These are phyloP conservation scores for Heteropelma amictum DNA, from an alignment of 2,888 invertebrate genomes.

Conservation along the genomic window DNA sequence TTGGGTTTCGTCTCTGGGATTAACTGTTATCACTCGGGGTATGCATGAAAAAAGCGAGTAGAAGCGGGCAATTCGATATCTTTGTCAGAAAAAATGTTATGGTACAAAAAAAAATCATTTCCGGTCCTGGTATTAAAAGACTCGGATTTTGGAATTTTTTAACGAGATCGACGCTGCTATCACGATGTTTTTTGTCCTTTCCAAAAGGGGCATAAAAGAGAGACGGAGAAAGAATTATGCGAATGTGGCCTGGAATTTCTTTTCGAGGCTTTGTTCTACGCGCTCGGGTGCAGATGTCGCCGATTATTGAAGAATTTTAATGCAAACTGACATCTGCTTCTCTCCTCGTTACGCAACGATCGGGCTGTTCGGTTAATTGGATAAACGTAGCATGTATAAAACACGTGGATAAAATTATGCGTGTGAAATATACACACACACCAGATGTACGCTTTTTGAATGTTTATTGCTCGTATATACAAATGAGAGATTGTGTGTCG, in stretches of 20 bases:
- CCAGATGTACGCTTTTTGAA: not conserved
- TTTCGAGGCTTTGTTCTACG: too few species aligned
- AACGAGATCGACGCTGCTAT: too few species aligned
- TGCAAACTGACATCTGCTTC: constrained; percentile 16
- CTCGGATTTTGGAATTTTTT: too few species aligned
- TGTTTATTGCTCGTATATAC: not conserved
- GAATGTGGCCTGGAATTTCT: too few species aligned
- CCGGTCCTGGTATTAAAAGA: too few species aligned
- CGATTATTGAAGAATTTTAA: constrained; percentile 23
- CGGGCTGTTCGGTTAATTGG: constrained; percentile 21
- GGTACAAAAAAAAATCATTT: too few species aligned
- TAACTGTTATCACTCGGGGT: not conserved
- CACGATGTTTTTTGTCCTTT: too few species aligned
- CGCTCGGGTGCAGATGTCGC: not conserved
- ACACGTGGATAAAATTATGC: constrained; percentile 18
- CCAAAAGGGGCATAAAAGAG: too few species aligned
- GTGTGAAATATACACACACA: not conserved
- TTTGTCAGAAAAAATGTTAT: too few species aligned
- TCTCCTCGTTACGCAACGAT: constrained; percentile 20
- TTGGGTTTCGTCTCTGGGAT: constrained; percentile 17
- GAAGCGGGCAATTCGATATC: not conserved
- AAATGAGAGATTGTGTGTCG: not conserved
- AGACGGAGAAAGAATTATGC: too few species aligned
- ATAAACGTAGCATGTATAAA: constrained; percentile 25
- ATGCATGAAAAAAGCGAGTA: not conserved